phyloP scores from a whole-genome alignment of 2,113 vertebrate genomes.

The Rana temporaria region DNA sequence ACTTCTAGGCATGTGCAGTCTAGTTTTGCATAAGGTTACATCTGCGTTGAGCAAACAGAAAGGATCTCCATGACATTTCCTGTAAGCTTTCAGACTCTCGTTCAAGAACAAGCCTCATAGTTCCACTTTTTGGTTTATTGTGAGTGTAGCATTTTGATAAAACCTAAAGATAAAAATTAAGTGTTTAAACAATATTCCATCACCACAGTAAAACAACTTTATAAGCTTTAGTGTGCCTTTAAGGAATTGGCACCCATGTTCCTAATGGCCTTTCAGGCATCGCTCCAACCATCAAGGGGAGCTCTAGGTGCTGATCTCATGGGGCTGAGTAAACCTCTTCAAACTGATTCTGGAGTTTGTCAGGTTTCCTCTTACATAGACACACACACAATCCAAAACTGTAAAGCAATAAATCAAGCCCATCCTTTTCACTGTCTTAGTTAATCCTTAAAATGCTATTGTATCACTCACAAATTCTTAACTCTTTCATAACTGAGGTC shows the following conservation, averaged over 20 bases:
- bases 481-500: no score
- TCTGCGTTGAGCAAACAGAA: no score
- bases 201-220: not conserved
- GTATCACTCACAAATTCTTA: not conserved
- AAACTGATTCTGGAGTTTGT: slow-evolving; percentile 34
- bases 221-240: not conserved
- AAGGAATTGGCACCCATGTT: slow-evolving; percentile 19
- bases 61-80: no score
- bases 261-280: slow-evolving; percentile 36
- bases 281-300: slow-evolving; percentile 10
- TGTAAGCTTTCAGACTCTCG: no score
- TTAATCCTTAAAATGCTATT: slow-evolving; percentile 25
- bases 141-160: not conserved
- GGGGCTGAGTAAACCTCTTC: slow-evolving; percentile 25
- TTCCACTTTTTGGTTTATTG: no score
- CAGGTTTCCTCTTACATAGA: not conserved
- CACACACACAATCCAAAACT: slow-evolving; percentile 12
- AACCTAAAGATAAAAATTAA: not conserved
- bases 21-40: no score
- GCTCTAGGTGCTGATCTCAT: slow-evolving; percentile 21
- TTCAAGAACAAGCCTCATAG: no score
- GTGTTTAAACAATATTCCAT: not conserved
- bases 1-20: no score
- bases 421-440: not conserved
- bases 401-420: not conserved